Conservation (phyloP, 2,888 invertebrate species). For the Eupithecia exiguata region DNA sequence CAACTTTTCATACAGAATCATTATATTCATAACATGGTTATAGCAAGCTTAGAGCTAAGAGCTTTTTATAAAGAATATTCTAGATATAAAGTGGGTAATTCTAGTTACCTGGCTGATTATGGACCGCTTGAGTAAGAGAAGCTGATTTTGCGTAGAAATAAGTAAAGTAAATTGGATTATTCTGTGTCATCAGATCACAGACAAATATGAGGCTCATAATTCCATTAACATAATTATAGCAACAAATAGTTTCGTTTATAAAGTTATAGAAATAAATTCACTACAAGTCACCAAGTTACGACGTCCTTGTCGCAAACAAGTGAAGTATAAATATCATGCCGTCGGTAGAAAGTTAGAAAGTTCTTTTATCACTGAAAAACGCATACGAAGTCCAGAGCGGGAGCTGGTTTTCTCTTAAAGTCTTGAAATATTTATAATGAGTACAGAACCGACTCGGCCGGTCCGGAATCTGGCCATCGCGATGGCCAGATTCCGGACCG, state of each 20-base stretch:
- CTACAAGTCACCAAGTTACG: too few species aligned
- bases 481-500: not conserved
- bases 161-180: too few species aligned
- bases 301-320: too few species aligned
- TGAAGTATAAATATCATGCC: too few species aligned
- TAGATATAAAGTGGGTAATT: slow-evolving; percentile 10
- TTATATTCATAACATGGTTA: not conserved
- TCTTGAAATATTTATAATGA: not conserved
- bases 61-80: slow-evolving; percentile 12
- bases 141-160: not conserved
- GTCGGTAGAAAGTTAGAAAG: too few species aligned
- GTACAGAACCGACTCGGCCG: not conserved
- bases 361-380: too few species aligned
- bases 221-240: too few species aligned
- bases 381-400: too few species aligned
- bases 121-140: not conserved
- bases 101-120: slow-evolving; percentile 3
- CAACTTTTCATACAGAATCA: slow-evolving; percentile 2
- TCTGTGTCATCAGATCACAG: too few species aligned
- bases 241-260: too few species aligned
- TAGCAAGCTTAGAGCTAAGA: not conserved
- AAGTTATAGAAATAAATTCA: too few species aligned
- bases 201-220: too few species aligned
- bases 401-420: not conserved
- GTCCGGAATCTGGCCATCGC: not conserved